Conservation (phyloP, 1,140 invertebrate species). For the Drosophila saltans region DNA sequence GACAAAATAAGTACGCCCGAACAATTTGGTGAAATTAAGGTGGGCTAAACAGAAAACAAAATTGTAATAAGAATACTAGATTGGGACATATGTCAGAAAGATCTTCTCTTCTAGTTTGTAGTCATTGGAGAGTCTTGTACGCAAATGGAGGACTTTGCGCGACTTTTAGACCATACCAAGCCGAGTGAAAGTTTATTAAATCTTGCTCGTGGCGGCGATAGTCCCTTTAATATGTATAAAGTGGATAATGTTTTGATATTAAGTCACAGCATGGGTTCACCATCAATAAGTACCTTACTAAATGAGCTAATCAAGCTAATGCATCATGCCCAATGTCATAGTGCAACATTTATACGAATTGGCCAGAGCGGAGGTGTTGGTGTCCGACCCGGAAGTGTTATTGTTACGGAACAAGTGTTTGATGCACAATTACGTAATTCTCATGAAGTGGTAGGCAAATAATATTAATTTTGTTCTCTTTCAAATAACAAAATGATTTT, state of each 20-base stretch:
- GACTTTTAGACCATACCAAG: not conserved
- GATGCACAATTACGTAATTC: conserved; percentile 1
- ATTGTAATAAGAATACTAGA: not conserved
- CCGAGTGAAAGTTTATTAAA: not conserved
- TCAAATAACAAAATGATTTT: no score
- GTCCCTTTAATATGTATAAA: not conserved
- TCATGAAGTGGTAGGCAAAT: not conserved
- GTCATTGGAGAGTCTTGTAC: not conserved
- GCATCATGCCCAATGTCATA: not conserved
- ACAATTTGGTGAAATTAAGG: not conserved
- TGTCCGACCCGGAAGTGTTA: not conserved
- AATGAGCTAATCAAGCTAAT: conserved; percentile 4
- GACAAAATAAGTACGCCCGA: not conserved
- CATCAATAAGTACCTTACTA: not conserved
- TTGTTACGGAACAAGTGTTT: not conserved
- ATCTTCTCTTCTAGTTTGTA: not conserved
- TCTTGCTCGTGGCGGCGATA: not conserved
- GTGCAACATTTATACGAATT: not conserved
- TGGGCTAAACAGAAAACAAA: no score
- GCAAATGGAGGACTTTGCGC: not conserved
- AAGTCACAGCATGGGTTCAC: not conserved
- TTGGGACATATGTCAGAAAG: not conserved
- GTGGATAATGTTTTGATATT: not conserved
- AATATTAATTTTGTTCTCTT: no score
- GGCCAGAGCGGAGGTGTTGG: not conserved